These are phyloP conservation scores for Plagodis pulveraria DNA, from an alignment of 2,888 invertebrate genomes.

Conservation along the genomic window DNA sequence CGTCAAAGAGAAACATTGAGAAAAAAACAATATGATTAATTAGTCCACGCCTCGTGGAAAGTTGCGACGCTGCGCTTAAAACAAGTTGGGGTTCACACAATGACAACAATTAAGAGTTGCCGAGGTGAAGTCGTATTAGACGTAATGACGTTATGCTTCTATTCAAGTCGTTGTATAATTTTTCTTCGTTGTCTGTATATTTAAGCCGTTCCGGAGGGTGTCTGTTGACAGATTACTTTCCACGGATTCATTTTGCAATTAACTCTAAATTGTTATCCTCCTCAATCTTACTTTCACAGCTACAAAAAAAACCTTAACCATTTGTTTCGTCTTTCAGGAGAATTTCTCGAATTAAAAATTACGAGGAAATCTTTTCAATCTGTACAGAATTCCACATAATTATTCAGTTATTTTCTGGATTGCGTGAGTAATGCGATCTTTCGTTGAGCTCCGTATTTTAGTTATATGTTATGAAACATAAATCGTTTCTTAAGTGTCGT, in stretches of 20 bases:
- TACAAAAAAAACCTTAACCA: conserved; percentile 51
- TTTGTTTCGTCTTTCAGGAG: conserved; percentile 40
- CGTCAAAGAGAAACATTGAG: conserved; percentile 41
- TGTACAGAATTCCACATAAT: conserved; percentile 29
- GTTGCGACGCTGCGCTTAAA: conserved; percentile 33
- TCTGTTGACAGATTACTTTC: conserved; percentile 69
- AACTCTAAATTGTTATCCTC: conserved; percentile 60
- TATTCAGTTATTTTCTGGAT: conserved; percentile 21
- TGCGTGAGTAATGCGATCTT: conserved; percentile 30
- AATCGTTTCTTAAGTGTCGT: conserved; percentile 31
- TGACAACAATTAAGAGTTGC: conserved; percentile 51
- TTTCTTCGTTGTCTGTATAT: conserved; percentile 59
- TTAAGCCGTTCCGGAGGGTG: conserved; percentile 65
- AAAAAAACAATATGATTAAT: conserved; percentile 50
- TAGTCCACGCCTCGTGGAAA: conserved; percentile 30
- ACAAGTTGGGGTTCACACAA: conserved; percentile 46
- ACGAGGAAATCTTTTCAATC: conserved; percentile 27
- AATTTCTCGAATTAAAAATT: conserved; percentile 23
- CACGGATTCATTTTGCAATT: conserved; percentile 47
- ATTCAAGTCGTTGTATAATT: conserved; percentile 49
- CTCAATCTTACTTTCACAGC: conserved; percentile 57
- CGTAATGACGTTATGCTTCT: conserved; percentile 49
- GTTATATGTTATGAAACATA: conserved; percentile 33
- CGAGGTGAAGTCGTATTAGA: conserved; percentile 45
- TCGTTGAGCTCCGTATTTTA: conserved; percentile 28